phyloP scores from a whole-genome alignment of 2,797 vertebrate species.

The Pseudomugil gertrudae region DNA sequence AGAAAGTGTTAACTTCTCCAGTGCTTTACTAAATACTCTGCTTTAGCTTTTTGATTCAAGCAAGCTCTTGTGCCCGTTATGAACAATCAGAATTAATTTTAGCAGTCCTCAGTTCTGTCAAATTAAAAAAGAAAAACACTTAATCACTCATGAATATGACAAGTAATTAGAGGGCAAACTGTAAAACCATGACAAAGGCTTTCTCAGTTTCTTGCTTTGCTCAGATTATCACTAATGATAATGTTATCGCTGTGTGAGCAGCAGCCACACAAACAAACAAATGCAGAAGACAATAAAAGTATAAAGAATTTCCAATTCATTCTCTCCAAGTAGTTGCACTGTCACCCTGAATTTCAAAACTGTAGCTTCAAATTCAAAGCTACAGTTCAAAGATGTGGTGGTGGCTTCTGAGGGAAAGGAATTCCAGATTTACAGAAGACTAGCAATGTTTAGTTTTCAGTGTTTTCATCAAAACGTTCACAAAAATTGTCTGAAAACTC shows the following conservation, averaged over 20 bases:
- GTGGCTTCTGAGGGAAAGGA: not conserved
- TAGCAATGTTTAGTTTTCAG: conserved; percentile 8
- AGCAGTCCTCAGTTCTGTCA: not conserved
- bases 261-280: conserved; percentile 5
- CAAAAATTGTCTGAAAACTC: conserved; percentile 31
- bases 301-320: not conserved
- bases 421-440: conserved; percentile 1
- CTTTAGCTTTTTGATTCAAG: conserved; percentile 1
- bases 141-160: not conserved
- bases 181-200: conserved; percentile 7
- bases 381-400: not conserved
- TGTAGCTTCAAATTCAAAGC: not conserved
- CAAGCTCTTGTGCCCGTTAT: not conserved
- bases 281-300: not conserved
- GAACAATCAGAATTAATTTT: not conserved
- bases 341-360: not conserved
- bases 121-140: conserved; percentile 2
- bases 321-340: not conserved
- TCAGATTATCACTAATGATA: conserved; percentile 16
- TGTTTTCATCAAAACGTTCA: conserved; percentile 26
- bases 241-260: conserved; percentile 14
- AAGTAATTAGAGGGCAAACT: conserved; percentile 18
- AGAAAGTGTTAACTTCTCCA: not conserved
- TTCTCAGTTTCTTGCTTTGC: conserved; percentile 19
- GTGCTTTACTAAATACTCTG: not conserved